Conservation (phyloP, 1,140 invertebrate species). For the Drosophila ohnishii region DNA sequence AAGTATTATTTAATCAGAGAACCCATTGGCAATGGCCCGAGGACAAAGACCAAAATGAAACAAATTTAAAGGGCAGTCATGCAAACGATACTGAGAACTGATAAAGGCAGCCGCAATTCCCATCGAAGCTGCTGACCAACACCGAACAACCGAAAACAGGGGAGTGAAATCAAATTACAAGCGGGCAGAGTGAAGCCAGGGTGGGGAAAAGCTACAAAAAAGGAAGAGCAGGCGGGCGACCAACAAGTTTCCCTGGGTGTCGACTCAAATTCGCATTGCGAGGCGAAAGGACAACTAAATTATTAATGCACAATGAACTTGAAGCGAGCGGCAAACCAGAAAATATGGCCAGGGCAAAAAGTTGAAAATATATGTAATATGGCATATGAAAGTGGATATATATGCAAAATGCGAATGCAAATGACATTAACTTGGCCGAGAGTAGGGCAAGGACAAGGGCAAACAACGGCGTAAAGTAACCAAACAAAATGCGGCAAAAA, state of each 20-base stretch:
- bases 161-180: slow-evolving; percentile 66
- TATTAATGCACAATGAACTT: slow-evolving; percentile 80
- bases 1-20: slow-evolving; percentile 17
- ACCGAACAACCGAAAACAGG: slow-evolving; percentile 30
- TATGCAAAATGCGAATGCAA: slow-evolving; percentile 46
- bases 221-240: slow-evolving; percentile 8
- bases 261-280: slow-evolving; percentile 42
- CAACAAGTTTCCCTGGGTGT: slow-evolving; percentile 56
- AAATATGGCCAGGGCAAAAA: slow-evolving; percentile 66
- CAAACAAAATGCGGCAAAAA: slow-evolving; percentile 40
- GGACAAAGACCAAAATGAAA: slow-evolving; percentile 19
- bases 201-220: slow-evolving; percentile 11
- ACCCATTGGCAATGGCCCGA: slow-evolving; percentile 2
- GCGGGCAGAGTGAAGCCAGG: background rate
- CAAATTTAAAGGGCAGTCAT: slow-evolving; percentile 39
- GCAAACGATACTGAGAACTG: slow-evolving; percentile 41
- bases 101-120: slow-evolving; percentile 39
- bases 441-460: slow-evolving; percentile 42
- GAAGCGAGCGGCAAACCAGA: slow-evolving; percentile 69
- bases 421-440: slow-evolving; percentile 52
- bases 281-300: slow-evolving; percentile 71
- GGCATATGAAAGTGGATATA: slow-evolving; percentile 17
- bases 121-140: slow-evolving; percentile 47
- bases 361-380: slow-evolving; percentile 11
- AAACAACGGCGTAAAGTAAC: slow-evolving; percentile 14